Percentiles rank a stretch among this genome's conserved stretches.
phyloP scores from a whole-genome alignment of 2,888 invertebrate genomes.

The Chrysolina haemoptera region DNA sequence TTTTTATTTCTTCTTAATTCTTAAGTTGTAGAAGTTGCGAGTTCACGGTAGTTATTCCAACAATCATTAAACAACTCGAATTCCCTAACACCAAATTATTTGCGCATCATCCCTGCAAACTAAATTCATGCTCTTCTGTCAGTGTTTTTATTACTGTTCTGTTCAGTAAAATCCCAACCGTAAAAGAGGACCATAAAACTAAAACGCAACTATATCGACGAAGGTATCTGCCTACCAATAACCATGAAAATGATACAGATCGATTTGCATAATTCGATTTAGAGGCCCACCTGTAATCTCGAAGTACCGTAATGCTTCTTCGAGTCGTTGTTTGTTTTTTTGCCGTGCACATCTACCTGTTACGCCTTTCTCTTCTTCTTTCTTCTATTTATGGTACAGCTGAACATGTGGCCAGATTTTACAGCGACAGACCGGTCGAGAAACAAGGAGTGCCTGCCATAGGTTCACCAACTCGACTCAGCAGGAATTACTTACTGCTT shows the following conservation, averaged over 20 bases:
- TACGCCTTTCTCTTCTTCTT: constrained; percentile 33
- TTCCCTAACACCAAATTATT: not conserved
- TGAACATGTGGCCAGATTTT: constrained; percentile 11
- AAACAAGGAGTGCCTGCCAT: constrained; percentile 29
- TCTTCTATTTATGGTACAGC: constrained; percentile 29
- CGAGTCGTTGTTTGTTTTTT: constrained; percentile 21
- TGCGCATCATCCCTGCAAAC: not conserved
- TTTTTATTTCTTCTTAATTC: too few species aligned
- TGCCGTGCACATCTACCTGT: constrained; percentile 25
- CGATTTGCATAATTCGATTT: constrained; percentile 36
- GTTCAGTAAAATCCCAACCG: not conserved
- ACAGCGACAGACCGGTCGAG: constrained; percentile 27
- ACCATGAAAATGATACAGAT: constrained; percentile 15
- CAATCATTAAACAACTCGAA: too few species aligned
- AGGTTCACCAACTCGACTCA: constrained; percentile 10
- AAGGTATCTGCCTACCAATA: constrained; percentile 2
- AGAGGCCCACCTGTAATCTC: constrained; percentile 29
- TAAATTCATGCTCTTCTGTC: not conserved
- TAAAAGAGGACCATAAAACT: not conserved
- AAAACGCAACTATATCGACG: not conserved
- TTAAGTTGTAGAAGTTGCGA: too few species aligned
- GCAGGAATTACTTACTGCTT: not conserved
- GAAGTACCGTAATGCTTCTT: constrained; percentile 25
- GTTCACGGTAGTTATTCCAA: too few species aligned
- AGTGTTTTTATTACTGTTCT: not conserved